These are phyloP conservation scores for Rhabdornis inornatus DNA, from an alignment of 2,113 vertebrate genomes.

Conservation along the genomic window DNA sequence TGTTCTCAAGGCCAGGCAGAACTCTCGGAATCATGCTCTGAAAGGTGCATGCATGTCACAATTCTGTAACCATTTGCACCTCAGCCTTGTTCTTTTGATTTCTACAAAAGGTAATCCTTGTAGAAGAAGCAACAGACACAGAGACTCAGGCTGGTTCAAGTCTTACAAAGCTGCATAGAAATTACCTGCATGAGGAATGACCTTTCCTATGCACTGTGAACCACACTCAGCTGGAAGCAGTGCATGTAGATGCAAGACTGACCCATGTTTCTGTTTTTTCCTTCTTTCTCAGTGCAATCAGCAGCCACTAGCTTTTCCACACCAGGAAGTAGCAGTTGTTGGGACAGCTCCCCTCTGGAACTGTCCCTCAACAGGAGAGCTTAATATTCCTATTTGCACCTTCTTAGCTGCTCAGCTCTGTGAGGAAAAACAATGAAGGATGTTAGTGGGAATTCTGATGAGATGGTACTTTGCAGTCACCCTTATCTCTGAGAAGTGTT, in stretches of 20 bases:
- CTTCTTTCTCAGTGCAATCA: neutral
- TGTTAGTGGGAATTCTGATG: neutral
- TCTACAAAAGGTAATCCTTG: neutral
- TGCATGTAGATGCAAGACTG: neutral
- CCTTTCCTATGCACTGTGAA: neutral
- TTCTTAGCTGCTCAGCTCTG: neutral
- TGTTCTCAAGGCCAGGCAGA: neutral
- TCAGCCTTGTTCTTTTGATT: neutral
- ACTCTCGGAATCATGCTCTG: neutral
- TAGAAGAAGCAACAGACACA: neutral
- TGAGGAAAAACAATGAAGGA: neutral
- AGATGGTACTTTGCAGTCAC: neutral
- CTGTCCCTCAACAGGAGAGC: neutral
- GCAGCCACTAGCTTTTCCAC: neutral
- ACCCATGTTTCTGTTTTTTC: neutral
- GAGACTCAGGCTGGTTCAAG: neutral
- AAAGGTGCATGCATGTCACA: neutral
- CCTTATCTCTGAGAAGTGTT: neutral
- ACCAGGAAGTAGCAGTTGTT: neutral
- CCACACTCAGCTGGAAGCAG: neutral
- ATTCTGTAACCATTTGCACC: neutral
- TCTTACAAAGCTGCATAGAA: neutral
- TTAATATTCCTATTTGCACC: neutral
- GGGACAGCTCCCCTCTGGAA: neutral
- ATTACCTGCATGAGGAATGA: neutral